Evolutionary conservation across 2,797 vertebrate species (phyloP).

Genomic region (Melanotaenia boesemani): DNA sequence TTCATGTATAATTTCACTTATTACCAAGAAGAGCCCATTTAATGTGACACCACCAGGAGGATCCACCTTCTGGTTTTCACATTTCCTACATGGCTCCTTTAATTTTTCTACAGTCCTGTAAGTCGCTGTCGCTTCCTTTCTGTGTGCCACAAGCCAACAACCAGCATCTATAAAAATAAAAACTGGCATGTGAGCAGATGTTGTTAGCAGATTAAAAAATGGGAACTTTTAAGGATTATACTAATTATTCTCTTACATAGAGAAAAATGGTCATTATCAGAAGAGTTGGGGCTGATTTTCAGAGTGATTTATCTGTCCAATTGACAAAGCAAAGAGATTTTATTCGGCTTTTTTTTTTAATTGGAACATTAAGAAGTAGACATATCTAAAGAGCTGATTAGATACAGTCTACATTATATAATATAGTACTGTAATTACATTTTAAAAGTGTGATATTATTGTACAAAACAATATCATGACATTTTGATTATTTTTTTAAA

Average conservation of each 20-base stretch:
- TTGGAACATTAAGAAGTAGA: too few relatives aligned
- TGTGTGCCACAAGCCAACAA: constrained; percentile 75
- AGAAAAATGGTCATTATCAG: neutral
- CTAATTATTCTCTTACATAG: neutral
- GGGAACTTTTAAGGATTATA: neutral
- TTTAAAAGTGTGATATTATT: neutral
- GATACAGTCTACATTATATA: neutral
- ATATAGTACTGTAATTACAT: neutral
- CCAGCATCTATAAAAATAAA: constrained; percentile 57
- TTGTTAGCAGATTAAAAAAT: neutral
- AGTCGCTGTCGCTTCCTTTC: constrained; percentile 54
- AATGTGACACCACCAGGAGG: constrained; percentile 47
- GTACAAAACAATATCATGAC: neutral
- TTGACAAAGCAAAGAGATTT: neutral
- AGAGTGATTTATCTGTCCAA: neutral
- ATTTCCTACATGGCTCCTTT: constrained; percentile 23
- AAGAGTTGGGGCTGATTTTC: neutral
- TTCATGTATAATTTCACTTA: neutral
- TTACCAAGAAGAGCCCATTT: constrained; percentile 76
- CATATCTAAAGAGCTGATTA: neutral
- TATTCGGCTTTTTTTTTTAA: neutral
- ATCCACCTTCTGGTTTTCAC: neutral
- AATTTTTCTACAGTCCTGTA: constrained; percentile 32
- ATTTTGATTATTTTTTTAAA: neutral
- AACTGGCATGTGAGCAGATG: neutral